Evolutionary conservation across 92 coral and sea anemone genomes (phyloP), one percentile per base, ranked within the genome.

Genomic region (Blastomussa wellsi): DNA sequence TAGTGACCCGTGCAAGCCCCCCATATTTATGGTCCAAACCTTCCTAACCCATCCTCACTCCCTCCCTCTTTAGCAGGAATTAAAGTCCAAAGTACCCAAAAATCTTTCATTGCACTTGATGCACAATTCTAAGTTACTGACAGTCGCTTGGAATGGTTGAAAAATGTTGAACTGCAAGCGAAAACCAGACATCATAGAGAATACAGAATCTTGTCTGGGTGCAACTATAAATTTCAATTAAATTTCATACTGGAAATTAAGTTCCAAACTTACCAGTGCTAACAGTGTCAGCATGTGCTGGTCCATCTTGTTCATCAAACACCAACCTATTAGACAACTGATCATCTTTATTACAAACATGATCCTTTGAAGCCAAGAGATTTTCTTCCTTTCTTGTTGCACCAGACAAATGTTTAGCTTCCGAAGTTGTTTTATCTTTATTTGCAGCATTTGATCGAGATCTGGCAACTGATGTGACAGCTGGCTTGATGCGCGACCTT

Each of bases 401-500:
- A 16, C 28, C 79, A 42, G 32, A 39, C 1, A 12, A 52, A 32
- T 31, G n/a, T 16, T 19, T 41, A 42, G 64, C 60, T 29, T 60
- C 57, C 60, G 47, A 35, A 7, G 53, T 20, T 69, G 51, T 28
- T 52, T 49, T 82, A 37, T 7, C 67, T 72, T 71, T 82, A 38
- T 8, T 51, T 22, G 68, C 51, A 4, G 85, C 47, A 59, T 44
- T 90, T 57, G 87, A 74, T 64, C 87, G 89, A 42, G 82, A 64
- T 41, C 92, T 89, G 14, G 91, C 39, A 44, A 84, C 84, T 44
- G 94, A 80, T 17, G 79, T 82, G 59, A 91, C 89, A 51, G 76
- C 83, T 37, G 96, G 96, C 39, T 92, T 87, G 20, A 93, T 88
- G 42, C 96, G 91, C 33, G 96, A 88, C 35, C 94, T 84, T 55